These are phyloP conservation scores for Calliphora vicina DNA, from an alignment of 1,140 invertebrate genomes.

Conservation along the genomic window DNA sequence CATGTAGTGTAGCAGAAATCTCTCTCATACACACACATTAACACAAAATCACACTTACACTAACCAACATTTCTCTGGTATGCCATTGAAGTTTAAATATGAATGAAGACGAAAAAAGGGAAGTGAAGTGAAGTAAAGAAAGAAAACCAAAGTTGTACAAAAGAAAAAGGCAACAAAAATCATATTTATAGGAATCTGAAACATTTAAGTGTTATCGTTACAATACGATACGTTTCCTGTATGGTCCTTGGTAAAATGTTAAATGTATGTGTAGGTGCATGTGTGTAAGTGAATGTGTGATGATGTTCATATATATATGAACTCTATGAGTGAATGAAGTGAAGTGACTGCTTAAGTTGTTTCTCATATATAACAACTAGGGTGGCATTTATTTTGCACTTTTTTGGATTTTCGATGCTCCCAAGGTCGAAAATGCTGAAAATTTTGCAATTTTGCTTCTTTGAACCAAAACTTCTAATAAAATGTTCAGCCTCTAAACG, in stretches of 20 bases:
- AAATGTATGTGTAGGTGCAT: background rate
- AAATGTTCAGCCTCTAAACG: no score
- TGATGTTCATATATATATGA: background rate
- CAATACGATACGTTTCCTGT: background rate
- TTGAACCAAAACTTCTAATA: no score
- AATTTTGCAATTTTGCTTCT: no score
- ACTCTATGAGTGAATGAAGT: background rate
- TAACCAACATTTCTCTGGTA: background rate
- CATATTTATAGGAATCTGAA: constrained; percentile 16
- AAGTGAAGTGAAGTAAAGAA: background rate
- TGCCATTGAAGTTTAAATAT: constrained; percentile 4
- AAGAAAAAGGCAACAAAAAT: constrained; percentile 8
- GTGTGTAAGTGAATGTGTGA: background rate
- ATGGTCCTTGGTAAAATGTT: background rate
- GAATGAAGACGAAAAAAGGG: background rate
- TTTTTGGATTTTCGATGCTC: no score
- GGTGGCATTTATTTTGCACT: no score
- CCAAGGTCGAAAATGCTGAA: no score
- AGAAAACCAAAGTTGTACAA: background rate
- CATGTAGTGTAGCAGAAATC: background rate
- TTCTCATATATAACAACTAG: background rate
- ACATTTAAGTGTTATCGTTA: constrained; percentile 16
- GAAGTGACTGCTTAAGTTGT: background rate
- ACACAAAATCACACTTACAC: background rate
- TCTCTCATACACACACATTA: background rate